phyloP scores from a whole-genome alignment of 2,888 invertebrate genomes.

The Cosmia trapezina region DNA sequence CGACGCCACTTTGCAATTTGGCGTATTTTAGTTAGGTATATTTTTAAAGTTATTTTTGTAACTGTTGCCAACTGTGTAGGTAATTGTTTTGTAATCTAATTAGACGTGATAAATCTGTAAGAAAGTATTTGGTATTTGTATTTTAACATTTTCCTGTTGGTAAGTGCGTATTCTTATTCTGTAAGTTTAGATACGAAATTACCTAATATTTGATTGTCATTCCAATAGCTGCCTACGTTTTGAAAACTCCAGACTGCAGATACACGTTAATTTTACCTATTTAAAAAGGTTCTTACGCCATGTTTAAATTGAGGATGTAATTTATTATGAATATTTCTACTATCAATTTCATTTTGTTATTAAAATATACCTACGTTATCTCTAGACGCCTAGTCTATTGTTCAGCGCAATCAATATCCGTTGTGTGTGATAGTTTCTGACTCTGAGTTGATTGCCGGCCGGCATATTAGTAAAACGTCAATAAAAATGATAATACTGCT shows the following conservation, averaged over 20 bases:
- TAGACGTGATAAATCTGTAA: slow-evolving; percentile 32
- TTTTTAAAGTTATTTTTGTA: slow-evolving; percentile 25
- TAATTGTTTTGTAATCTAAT: slow-evolving; percentile 35
- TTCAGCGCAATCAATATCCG: slow-evolving; percentile 43
- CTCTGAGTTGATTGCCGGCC: slow-evolving; percentile 34
- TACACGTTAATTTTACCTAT: background rate
- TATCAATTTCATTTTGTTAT: slow-evolving; percentile 3
- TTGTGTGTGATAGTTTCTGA: slow-evolving; percentile 1
- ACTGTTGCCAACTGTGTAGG: background rate
- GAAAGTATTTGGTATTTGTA: slow-evolving; percentile 39
- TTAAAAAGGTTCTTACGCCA: background rate
- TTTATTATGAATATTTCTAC: background rate
- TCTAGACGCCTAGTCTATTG: slow-evolving; percentile 33
- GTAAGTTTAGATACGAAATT: background rate
- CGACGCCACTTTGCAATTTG: slow-evolving; percentile 65
- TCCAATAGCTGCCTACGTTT: background rate
- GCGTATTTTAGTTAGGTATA: background rate
- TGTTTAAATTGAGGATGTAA: background rate
- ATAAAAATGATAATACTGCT: slow-evolving; percentile 25
- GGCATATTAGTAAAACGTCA: slow-evolving; percentile 12
- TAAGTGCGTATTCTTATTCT: background rate
- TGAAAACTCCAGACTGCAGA: background rate
- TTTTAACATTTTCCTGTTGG: slow-evolving; percentile 6
- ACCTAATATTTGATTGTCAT: background rate
- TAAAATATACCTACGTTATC: slow-evolving; percentile 11